A percentile compares a stretch with the other conserved stretches of the same genome.
These are phyloP conservation scores for Alsophila aescularia DNA, from an alignment of 2,888 invertebrate species.

Conservation along the genomic window DNA sequence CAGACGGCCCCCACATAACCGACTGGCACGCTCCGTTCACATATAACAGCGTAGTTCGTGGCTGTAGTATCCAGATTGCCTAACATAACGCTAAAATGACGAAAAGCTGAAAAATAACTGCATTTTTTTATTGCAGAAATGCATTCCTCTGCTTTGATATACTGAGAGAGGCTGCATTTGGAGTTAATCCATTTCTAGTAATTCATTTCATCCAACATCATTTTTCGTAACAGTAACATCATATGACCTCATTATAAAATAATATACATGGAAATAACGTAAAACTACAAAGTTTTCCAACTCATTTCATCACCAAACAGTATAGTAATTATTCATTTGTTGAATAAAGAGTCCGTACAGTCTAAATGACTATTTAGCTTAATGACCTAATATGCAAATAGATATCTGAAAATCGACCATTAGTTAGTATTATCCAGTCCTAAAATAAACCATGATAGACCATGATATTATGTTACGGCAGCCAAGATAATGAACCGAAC, in stretches of 20 bases:
- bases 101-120: background rate
- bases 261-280: background rate
- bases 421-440: no score
- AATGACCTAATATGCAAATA: no score
- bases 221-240: background rate
- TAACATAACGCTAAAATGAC: background rate
- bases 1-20: conserved; percentile 4
- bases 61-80: background rate
- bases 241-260: background rate
- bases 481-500: no score
- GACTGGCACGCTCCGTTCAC: background rate
- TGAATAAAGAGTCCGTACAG: no score
- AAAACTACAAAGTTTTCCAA: no score
- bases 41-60: background rate
- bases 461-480: no score
- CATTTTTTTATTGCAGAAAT: background rate
- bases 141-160: background rate
- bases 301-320: no score
- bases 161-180: background rate
- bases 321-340: no score
- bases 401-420: no score
- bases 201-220: background rate
- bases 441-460: no score
- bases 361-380: no score
- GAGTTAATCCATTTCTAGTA: background rate